Percentiles rank a stretch among this genome's conserved stretches.
These are phyloP conservation scores for Peucedramus taeniatus DNA, from an alignment of 2,113 vertebrate genomes.

Conservation along the genomic window DNA sequence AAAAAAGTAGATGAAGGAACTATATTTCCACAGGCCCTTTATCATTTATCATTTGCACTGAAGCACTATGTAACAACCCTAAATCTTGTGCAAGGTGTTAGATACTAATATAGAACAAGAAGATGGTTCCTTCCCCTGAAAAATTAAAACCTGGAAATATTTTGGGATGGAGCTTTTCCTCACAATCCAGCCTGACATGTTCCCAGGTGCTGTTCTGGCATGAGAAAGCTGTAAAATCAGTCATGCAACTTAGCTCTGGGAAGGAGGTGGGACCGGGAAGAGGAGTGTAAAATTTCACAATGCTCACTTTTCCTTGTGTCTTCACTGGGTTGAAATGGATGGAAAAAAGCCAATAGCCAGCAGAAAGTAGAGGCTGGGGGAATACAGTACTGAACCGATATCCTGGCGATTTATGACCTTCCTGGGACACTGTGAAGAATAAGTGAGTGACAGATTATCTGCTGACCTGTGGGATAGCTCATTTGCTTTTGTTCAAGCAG, in stretches of 20 bases:
- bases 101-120: neutral
- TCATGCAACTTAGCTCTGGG: neutral
- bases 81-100: neutral
- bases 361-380: neutral
- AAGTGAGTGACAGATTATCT: constrained; percentile 29
- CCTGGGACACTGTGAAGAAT: neutral
- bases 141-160: neutral
- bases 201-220: neutral
- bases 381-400: neutral
- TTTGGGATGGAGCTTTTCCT: neutral
- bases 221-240: neutral
- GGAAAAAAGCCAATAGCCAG: neutral
- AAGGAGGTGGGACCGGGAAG: neutral
- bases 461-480: neutral
- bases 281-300: neutral
- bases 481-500: constrained; percentile 38
- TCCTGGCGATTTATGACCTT: neutral
- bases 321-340: neutral
- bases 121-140: neutral
- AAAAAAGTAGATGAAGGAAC: neutral
- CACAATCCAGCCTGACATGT: neutral
- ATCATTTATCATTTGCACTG: neutral
- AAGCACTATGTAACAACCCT: neutral
- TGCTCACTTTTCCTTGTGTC: neutral
- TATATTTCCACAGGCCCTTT: neutral